A percentile compares a stretch with the other conserved stretches of the same genome.
Evolutionary conservation across 2,797 vertebrate genomes (phyloP).

Genomic region (Pygocentrus nattereri): DNA sequence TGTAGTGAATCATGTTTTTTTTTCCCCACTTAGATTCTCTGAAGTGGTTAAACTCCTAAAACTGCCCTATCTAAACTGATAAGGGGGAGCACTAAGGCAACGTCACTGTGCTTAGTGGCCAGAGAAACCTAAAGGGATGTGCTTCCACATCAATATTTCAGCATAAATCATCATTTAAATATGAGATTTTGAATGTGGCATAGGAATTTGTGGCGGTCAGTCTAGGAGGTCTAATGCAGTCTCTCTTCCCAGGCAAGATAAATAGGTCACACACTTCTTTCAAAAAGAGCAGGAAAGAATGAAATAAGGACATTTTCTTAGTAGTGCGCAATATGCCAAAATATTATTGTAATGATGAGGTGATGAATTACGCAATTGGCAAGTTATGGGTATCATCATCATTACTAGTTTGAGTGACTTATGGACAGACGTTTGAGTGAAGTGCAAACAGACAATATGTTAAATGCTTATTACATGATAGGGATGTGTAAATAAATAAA

Average conservation of each 20-base stretch:
- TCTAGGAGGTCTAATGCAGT: constrained; percentile 47
- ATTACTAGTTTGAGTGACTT: background rate
- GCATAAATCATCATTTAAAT: constrained; percentile 76
- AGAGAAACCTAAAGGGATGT: constrained; percentile 64
- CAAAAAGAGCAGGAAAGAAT: constrained; percentile 17
- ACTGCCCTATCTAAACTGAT: constrained; percentile 26
- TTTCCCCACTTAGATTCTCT: background rate
- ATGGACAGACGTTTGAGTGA: background rate
- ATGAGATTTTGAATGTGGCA: constrained; percentile 74
- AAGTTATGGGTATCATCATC: background rate
- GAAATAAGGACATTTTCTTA: background rate
- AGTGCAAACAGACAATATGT: too few relatives aligned
- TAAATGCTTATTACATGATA: too few relatives aligned
- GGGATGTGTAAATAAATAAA: too few relatives aligned
- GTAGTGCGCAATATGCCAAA: too few relatives aligned
- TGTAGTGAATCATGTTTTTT: background rate
- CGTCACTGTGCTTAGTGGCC: constrained; percentile 70
- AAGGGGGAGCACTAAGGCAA: constrained; percentile 51
- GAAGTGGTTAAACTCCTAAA: constrained; percentile 41
- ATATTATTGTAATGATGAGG: too few relatives aligned
- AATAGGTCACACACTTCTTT: constrained; percentile 52
- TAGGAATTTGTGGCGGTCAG: constrained; percentile 67
- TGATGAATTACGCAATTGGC: background rate
- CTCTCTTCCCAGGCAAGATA: constrained; percentile 42
- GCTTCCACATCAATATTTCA: constrained; percentile 78